These are phyloP conservation scores for Rallus limicola DNA, from an alignment of 2,113 vertebrate genomes.

Conservation along the genomic window DNA sequence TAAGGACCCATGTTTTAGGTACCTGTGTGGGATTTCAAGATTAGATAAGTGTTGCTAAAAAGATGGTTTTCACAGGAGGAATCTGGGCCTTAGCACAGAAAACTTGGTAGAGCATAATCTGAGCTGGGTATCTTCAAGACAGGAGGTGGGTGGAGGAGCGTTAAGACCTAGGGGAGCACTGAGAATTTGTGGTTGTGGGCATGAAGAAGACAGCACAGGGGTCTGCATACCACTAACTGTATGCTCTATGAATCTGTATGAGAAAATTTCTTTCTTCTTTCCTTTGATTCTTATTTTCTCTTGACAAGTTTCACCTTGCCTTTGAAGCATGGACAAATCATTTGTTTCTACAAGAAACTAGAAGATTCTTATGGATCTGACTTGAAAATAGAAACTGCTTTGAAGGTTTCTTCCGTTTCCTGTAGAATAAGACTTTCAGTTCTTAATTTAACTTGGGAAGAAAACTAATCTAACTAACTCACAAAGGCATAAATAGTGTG, in stretches of 20 bases:
- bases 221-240: not conserved
- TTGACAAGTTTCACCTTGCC: not conserved
- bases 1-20: not conserved
- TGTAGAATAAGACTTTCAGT: not conserved
- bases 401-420: not conserved
- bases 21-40: not conserved
- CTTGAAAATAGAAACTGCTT: not conserved
- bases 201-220: not conserved
- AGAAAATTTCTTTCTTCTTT: not conserved
- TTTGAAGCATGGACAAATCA: not conserved
- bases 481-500: not conserved
- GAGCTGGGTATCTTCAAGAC: not conserved
- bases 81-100: not conserved
- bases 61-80: not conserved
- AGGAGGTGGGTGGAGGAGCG: not conserved
- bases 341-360: not conserved
- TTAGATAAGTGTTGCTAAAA: not conserved
- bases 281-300: not conserved
- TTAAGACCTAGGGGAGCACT: not conserved
- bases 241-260: not conserved
- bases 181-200: not conserved
- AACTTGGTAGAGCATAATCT: not conserved
- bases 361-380: not conserved
- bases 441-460: not conserved
- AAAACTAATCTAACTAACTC: not conserved